Evolutionary conservation across 2,888 invertebrate species (phyloP).

Genomic region (Drosophila prostipennis): DNA sequence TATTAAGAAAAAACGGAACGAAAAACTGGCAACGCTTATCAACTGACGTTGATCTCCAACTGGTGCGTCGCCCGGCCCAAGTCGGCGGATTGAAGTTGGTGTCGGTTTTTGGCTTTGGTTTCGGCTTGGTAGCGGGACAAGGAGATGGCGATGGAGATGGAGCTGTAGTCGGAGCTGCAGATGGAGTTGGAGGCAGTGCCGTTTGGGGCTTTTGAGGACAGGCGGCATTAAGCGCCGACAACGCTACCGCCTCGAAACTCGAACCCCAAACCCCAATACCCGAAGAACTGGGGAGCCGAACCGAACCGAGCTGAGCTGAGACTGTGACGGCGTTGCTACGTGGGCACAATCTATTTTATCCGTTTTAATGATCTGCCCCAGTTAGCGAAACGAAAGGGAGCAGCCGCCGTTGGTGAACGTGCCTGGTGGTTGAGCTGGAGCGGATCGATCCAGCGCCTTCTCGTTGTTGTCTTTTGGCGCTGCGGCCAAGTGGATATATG

Average conservation of each 20-base stretch:
- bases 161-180: slow-evolving; percentile 29
- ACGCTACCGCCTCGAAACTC: slow-evolving; percentile 53
- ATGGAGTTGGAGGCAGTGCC: slow-evolving; percentile 52
- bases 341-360: slow-evolving; percentile 78
- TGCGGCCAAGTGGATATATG: slow-evolving; percentile 54
- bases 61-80: slow-evolving; percentile 54
- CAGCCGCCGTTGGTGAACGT: slow-evolving; percentile 63
- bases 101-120: slow-evolving; percentile 29
- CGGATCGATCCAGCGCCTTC: slow-evolving; percentile 27
- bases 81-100: slow-evolving; percentile 45
- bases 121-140: slow-evolving; percentile 21
- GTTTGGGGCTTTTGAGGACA: slow-evolving; percentile 74
- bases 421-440: slow-evolving; percentile 35
- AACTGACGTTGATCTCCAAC: slow-evolving; percentile 71
- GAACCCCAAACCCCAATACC: slow-evolving; percentile 28
- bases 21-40: slow-evolving; percentile 59
- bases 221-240: slow-evolving; percentile 73
- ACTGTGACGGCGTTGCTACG: slow-evolving; percentile 57
- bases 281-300: slow-evolving; percentile 2
- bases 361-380: slow-evolving; percentile 80
- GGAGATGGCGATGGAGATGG: slow-evolving; percentile 27
- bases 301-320: slow-evolving; percentile 5
- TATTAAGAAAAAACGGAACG: slow-evolving; percentile 39
- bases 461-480: slow-evolving; percentile 25
- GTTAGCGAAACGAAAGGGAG: slow-evolving; percentile 76